These are phyloP conservation scores for Noctilio leporinus DNA, from an alignment of 2,113 vertebrate species.

Conservation along the genomic window DNA sequence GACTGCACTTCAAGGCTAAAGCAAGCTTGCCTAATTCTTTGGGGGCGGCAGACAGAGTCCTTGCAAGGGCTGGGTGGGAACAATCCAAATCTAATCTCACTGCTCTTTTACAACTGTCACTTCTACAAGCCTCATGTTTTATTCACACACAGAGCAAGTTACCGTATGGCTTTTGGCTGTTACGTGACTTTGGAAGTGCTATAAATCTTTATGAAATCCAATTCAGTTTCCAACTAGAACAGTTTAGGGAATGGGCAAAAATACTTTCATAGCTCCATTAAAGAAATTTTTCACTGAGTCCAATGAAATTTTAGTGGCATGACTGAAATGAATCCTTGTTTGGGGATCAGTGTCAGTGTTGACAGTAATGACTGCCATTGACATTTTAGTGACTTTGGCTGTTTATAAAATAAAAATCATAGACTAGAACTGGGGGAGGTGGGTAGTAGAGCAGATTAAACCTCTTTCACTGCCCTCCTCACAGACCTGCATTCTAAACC, in stretches of 20 bases:
- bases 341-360: neutral
- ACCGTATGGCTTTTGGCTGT: neutral
- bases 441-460: neutral
- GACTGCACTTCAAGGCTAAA: neutral
- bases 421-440: neutral
- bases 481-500: neutral
- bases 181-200: neutral
- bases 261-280: neutral
- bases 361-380: neutral
- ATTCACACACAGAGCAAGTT: neutral
- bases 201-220: conserved; percentile 39
- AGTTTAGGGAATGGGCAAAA: neutral
- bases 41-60: neutral
- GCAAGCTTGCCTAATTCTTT: neutral
- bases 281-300: conserved; percentile 16
- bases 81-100: neutral
- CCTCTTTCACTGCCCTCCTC: neutral
- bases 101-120: neutral
- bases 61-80: neutral
- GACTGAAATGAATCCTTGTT: neutral
- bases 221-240: neutral
- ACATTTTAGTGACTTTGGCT: neutral
- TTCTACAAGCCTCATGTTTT: neutral
- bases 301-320: conserved; percentile 37
- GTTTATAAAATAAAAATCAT: neutral